Evolutionary conservation across 2,797 vertebrate species (phyloP), one percentile per base, ranked within the genome.

Genomic region (Myioborus miniatus): DNA sequence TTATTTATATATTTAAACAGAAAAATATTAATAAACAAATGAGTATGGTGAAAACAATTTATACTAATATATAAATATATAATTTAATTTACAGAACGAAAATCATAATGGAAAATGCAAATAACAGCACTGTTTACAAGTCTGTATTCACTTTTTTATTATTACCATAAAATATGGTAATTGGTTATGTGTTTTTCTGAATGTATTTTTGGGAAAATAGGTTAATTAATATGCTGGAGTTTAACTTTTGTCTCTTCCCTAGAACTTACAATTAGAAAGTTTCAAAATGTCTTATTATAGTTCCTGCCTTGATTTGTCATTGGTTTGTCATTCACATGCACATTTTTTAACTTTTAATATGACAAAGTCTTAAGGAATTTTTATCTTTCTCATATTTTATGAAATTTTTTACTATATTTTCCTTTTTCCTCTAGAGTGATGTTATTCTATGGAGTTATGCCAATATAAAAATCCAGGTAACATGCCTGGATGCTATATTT

Each of bases 61-160:
- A 47, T 84, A 82, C 8, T 77, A 74, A 81, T 68, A 47, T 55
- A 83, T 74, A 85, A 95, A 72, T 90, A 62, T 39, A 63, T 56
- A 4, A 62, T 90, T 79, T 90, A 77, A 82, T 82, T 92, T 93
- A 26, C 27, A 64, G 70, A 89, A 65, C 71, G 5, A 84, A 90
- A 81, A 30, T 63, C 21, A 29, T 89, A 89, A 95, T 85, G 70
- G 77, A 93, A 95, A 94, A 94, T 83, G 69, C 78, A 93, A 96
- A 90, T 88, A 82, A 26, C 34, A 69, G 8, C 37, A n/a, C 39
- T 95, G 26, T 59, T 96, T 94, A 49, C 21, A 77, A 87, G 39
- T 46, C 39, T 83, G 29, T 76, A 72, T 78, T 83, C 86, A 74
- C 26, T 32, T 87, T 85, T 87, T 84, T 81, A 83, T 89, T 94